These are phyloP conservation scores for Drosophila demipolita DNA, from an alignment of 2,888 invertebrate species.

Conservation along the genomic window DNA sequence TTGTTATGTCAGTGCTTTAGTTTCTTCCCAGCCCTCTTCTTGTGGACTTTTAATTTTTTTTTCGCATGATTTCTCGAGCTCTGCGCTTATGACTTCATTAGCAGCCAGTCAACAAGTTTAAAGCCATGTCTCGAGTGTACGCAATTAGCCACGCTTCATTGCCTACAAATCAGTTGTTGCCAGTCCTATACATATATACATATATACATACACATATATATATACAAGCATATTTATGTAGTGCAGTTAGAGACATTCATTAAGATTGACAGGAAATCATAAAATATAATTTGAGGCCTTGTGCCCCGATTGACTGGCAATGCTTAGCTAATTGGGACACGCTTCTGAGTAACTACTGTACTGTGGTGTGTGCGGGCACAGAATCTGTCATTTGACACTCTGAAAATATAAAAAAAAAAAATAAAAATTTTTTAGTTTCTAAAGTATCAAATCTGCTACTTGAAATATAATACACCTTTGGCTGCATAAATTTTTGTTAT, in stretches of 20 bases:
- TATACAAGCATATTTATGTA: neutral
- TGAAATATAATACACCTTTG: neutral
- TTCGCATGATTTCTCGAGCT: constrained; percentile 32
- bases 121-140: constrained; percentile 46
- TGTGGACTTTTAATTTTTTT: constrained; percentile 12
- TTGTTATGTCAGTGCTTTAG: constrained; percentile 53
- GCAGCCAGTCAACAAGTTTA: constrained; percentile 71
- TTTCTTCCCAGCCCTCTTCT: constrained; percentile 5
- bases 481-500: neutral
- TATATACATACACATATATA: neutral
- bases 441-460: neutral
- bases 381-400: neutral
- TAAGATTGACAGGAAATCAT: constrained; percentile 78
- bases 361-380: constrained; percentile 11
- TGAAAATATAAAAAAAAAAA: neutral
- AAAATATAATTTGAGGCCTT: constrained; percentile 69
- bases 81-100: constrained; percentile 70
- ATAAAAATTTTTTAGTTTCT: neutral
- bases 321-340: constrained; percentile 57
- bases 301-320: constrained; percentile 46
- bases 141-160: constrained; percentile 77
- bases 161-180: constrained; percentile 67
- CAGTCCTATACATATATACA: neutral
- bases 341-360: constrained; percentile 12
- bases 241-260: constrained; percentile 61